Evolutionary conservation across 2,888 invertebrate genomes (phyloP), one percentile per base, ranked within the genome.

Genomic region (Alloplasta piceator): DNA sequence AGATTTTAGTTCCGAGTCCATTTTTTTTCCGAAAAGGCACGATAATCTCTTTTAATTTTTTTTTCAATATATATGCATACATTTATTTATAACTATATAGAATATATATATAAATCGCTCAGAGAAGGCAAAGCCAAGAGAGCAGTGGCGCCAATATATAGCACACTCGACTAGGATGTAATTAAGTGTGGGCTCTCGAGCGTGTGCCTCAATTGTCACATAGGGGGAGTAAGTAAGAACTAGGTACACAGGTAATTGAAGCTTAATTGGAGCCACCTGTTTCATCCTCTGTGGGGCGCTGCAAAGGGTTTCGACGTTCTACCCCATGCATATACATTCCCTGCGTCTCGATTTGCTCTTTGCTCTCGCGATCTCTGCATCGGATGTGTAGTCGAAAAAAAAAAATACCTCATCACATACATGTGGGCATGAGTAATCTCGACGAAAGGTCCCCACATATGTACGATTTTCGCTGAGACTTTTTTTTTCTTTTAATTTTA

Each of bases 211-310:
- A 79, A 83, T 80, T 83, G 82, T 80, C 83, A 82, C 84, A 74
- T 70, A 64, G 63, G 70, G 83, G 67, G 75, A 77, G 75, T 81
- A 85, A 84, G 84, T 84, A 87, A 84, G 87, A 86, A 86, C 85
- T 86, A 87, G 86, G 86, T 84, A 86, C 80, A 85, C 87, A 85
- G 84, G 82, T 89, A 88, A 89, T 89, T 88, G 86, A 81, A 82
- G 80, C 82, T 83, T 88, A 87, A 88, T 89, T 88, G 86, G 73
- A 82, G 81, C 85, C 88, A 88, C 86, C 87, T 86, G 87, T 87
- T 87, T 83, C 82, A 63, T 82, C 74, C 78, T 78, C 56, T 46
- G 26, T 26, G 26, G 26, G 72, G 46, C 56, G n/a, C 58, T 68
- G 78, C 82, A 82, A 82, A 86, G 82, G 78, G 73, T 78, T 70